Evolutionary conservation across 2,113 vertebrate genomes (phyloP).

Genomic region (Catharus fuscescens): DNA sequence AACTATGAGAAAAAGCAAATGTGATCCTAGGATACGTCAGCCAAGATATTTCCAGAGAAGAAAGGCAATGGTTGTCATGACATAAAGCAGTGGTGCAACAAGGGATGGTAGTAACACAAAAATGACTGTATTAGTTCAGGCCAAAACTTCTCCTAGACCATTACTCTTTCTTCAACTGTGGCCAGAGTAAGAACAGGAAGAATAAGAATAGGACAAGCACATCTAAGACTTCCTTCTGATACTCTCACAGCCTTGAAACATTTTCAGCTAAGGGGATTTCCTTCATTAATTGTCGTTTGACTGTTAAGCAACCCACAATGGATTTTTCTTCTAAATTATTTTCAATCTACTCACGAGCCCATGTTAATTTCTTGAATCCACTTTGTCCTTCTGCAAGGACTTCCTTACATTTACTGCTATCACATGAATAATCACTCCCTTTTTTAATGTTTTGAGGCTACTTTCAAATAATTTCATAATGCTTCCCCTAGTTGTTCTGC

Average conservation of each 20-base stretch:
- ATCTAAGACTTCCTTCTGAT: conserved; percentile 39
- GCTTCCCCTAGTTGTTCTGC: neutral
- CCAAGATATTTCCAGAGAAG: conserved; percentile 30
- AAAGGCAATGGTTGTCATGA: neutral
- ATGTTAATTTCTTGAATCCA: neutral
- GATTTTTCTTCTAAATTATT: neutral
- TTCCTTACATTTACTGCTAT: neutral
- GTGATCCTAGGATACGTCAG: neutral
- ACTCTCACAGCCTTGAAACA: neutral
- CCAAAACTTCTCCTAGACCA: neutral
- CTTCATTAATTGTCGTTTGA: neutral
- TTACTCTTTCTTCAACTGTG: neutral
- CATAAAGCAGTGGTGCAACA: neutral
- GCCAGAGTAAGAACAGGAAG: conserved; percentile 48
- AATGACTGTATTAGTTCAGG: neutral
- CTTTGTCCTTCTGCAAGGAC: neutral
- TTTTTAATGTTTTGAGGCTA: neutral
- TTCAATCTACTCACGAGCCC: neutral
- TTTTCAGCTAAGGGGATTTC: conserved; percentile 55
- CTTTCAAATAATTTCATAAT: neutral
- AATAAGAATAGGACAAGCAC: conserved; percentile 37
- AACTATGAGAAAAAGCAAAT: conserved; percentile 31
- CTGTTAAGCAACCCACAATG: conserved; percentile 10
- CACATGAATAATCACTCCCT: neutral
- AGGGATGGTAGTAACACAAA: neutral